phyloP scores from a whole-genome alignment of 1,140 invertebrate genomes.

The Danaus plexippus region DNA sequence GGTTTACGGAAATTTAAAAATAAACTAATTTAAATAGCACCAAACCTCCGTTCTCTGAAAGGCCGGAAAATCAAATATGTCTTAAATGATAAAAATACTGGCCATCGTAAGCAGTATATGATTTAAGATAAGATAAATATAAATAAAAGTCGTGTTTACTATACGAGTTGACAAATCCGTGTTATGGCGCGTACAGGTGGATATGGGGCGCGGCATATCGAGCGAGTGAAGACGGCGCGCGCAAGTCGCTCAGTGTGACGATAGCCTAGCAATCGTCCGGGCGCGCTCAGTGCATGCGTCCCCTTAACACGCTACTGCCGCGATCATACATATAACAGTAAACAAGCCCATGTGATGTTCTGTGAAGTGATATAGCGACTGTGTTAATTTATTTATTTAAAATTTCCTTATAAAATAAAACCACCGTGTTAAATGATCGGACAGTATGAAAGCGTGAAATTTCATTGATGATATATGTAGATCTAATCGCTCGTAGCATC shows the following conservation, averaged over 20 bases:
- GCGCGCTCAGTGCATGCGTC: constrained; percentile 22
- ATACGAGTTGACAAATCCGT: constrained; percentile 36
- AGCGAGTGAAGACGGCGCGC: constrained; percentile 49
- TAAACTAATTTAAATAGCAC: no score
- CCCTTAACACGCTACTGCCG: not conserved
- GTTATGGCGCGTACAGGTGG: constrained; percentile 64
- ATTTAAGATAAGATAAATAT: no score
- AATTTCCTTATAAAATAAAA: constrained; percentile 2
- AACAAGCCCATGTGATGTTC: constrained; percentile 47
- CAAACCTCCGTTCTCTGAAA: no score
- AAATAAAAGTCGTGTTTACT: constrained; percentile 28
- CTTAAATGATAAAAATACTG: no score
- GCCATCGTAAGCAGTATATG: no score
- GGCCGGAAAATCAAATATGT: no score
- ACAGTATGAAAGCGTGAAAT: constrained; percentile 5
- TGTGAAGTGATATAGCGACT: constrained; percentile 37
- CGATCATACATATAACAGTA: constrained; percentile 12
- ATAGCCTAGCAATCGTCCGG: constrained; percentile 42
- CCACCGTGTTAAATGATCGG: not conserved
- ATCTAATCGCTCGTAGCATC: constrained; percentile 23
- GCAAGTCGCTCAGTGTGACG: constrained; percentile 43
- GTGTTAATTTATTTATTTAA: constrained; percentile 2
- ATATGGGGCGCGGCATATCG: constrained; percentile 61
- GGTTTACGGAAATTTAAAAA: no score
- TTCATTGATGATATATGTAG: constrained; percentile 21